Base-by-base conservation (phyloP, 2,113 vertebrate genomes). In the Rutilus rutilus region DNA sequence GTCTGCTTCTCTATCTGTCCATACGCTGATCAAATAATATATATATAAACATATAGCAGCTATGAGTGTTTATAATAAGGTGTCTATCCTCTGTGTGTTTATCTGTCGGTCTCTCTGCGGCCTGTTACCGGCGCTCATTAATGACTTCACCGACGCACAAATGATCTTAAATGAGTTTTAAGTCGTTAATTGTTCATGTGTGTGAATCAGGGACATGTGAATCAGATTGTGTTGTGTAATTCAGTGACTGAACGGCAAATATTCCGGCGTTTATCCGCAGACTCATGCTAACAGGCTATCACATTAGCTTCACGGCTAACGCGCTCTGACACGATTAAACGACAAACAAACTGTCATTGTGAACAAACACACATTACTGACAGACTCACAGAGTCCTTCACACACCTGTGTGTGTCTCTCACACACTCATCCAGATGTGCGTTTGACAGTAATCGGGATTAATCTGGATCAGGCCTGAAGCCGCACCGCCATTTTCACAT, bases 111-210 rank as follows among this genome's bases (percentile, higher is more conserved):
- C 17, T 19, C 9, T 30, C 83, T 69, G 86, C 73, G 39, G 82
- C 73, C 12, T 88, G 90, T 84, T 78, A 89, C 54, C 54, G 9
- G 36, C 89, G 82, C 69, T 92, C 47, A 30, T 30, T 19, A 33
- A 30, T n/a, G 21, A 25, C 2, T 14, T 25, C 5, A 25, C 54
- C 39, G 6, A 39, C 33, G 1, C 8, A 39, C 6, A 17, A 59
- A 39, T 57, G 0, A 2, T 6, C 17, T 21, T 2, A n/a, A 21
- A 11, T 19, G 5, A 4, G 77, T 25, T n/a, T 59, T 11, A 5
- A 0, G 11, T 71, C 67, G 3, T 39, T 39, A 23, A 39, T 39
- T 52, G 25, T 30, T 54, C 17, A 11, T 27, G 25, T 23, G 8
- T 39, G 33, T 0, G 64, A 67, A 67, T 67, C 30, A 27, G 3